Conservation (phyloP, 2,113 vertebrate species). For the Pelecanoides urinatrix region DNA sequence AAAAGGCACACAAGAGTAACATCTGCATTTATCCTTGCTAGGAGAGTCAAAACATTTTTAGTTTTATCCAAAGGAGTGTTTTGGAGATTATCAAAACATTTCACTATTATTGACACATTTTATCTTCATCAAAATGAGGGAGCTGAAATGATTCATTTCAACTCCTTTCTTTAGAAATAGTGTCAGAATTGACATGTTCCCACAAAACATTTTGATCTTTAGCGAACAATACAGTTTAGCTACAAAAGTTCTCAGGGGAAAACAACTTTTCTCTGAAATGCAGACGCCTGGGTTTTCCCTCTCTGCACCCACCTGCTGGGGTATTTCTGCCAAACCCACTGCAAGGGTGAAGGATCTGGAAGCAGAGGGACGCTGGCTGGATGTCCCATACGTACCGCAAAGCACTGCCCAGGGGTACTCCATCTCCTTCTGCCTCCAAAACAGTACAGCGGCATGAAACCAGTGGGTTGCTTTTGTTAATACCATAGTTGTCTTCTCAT, state of each 20-base stretch:
- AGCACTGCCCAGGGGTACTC: not conserved
- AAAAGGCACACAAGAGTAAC: not conserved
- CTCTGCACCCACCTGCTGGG: too few species aligned
- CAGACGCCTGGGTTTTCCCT: not conserved
- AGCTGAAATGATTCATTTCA: not conserved
- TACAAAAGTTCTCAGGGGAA: not conserved
- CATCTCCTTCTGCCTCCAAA: not conserved
- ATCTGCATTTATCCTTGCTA: not conserved
- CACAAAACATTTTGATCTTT: not conserved
- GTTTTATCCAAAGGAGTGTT: not conserved
- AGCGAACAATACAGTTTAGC: not conserved
- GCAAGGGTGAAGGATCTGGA: not conserved
- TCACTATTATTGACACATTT: not conserved
- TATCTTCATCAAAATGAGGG: not conserved
- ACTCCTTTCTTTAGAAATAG: not conserved
- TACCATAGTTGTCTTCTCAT: not conserved
- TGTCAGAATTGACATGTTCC: not conserved
- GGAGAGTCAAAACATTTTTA: not conserved
- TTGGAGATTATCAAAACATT: conserved; percentile 1
- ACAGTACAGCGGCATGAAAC: not conserved
- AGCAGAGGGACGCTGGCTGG: not conserved
- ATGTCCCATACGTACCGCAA: fast-evolving
- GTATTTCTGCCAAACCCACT: not conserved
- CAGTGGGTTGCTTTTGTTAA: not conserved
- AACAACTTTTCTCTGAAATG: not conserved